Evolutionary conservation across 2,113 vertebrate genomes (phyloP).

Genomic region (Takifugu flavidus): DNA sequence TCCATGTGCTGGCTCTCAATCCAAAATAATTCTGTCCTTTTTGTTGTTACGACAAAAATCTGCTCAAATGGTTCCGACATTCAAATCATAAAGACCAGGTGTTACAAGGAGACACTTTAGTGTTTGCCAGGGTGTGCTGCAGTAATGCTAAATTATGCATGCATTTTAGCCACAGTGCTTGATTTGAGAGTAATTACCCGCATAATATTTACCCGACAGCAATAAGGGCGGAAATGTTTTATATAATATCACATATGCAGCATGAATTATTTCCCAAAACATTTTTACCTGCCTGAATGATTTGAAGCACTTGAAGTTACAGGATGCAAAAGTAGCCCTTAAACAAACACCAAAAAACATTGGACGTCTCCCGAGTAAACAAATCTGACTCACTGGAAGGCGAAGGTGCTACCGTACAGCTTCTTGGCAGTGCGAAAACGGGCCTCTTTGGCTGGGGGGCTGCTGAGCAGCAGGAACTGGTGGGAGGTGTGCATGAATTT

Average conservation of each 20-base stretch:
- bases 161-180: constrained; percentile 15
- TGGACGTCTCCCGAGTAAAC: background rate
- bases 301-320: constrained; percentile 2
- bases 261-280: constrained; percentile 4
- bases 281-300: background rate
- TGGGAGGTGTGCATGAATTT: constrained; percentile 99
- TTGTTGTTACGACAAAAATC: constrained; percentile 54
- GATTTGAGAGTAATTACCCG: constrained; percentile 33
- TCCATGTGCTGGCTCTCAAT: constrained; percentile 48
- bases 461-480: constrained; percentile 99
- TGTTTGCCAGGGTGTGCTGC: constrained; percentile 18
- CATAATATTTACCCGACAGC: background rate
- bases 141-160: constrained; percentile 36
- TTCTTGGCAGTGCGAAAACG: constrained; percentile 98
- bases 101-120: constrained; percentile 23
- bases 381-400: constrained; percentile 89
- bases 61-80: constrained; percentile 31
- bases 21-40: constrained; percentile 47
- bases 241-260: constrained; percentile 13
- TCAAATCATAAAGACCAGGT: constrained; percentile 42
- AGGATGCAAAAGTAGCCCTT: background rate
- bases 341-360: no score
- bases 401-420: constrained; percentile 97
- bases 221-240: constrained; percentile 2
- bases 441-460: constrained; percentile 96